Percentiles rank a stretch among this genome's conserved stretches.
Evolutionary conservation across 92 coral and sea anemone genomes (phyloP).

Genomic region (Porites divaricata): DNA sequence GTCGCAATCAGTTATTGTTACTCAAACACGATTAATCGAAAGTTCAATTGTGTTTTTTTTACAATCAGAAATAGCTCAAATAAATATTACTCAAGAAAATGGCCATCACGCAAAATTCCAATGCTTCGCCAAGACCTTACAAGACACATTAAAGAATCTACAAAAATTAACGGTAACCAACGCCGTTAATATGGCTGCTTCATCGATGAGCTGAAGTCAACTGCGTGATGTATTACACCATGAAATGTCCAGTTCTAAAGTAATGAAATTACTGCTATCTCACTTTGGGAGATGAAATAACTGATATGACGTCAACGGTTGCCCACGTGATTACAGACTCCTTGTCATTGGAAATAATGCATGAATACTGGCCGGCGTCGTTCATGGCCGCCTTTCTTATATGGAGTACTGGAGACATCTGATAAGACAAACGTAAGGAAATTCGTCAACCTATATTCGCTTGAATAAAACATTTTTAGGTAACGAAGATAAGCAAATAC

Average conservation of each 20-base stretch:
- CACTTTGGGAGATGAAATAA: conserved; percentile 84
- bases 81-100: background rate
- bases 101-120: background rate
- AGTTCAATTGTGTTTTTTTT: too few relatives aligned
- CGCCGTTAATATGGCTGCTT: too few relatives aligned
- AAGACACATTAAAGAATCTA: background rate
- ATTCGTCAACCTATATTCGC: background rate
- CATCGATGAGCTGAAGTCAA: too few relatives aligned
- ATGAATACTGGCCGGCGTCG: conserved; percentile 89
- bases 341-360: conserved; percentile 85
- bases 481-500: too few relatives aligned
- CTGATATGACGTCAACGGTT: conserved; percentile 84
- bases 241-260: background rate
- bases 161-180: background rate
- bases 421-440: conserved; percentile 6
- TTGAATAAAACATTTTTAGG: background rate
- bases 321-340: conserved; percentile 95
- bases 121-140: background rate
- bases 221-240: background rate
- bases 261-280: conserved; percentile 54
- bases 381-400: conserved; percentile 86
- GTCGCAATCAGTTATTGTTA: too few relatives aligned
- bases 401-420: conserved; percentile 81
- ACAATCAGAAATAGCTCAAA: background rate
- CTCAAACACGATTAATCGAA: too few relatives aligned